Base-by-base conservation (phyloP, 2,888 invertebrate species). In the Cerastoderma edule region DNA sequence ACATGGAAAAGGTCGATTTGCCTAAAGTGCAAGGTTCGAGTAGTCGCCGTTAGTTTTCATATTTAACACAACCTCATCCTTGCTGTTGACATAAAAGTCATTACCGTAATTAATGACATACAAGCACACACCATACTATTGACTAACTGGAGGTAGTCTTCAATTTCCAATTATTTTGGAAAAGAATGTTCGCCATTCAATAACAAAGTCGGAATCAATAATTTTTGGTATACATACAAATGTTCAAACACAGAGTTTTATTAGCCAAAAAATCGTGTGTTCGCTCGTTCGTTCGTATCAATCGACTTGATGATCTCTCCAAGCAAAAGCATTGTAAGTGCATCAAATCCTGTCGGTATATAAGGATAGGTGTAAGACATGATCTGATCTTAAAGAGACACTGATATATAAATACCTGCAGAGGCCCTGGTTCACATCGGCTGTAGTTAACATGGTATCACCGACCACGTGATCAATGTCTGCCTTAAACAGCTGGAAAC, bases 401-500 rank as follows among this genome's bases (percentile, higher is more conserved):
- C 10, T 16, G 22, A n/a, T 6, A 50, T n/a, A 16, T 50, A 8
- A 16, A 50, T 56, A 56, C 56, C 56, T 32, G 27, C 56, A 56
- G n/a, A 56, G 28, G 3, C 56, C 56, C 8, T n/a, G 56, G 2
- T 56, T 32, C 30, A 30, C 27, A 16, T 27, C 56, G 30, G 19
- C 32, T 1, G 32, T 56, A 5, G 56, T 56, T n/a, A 56, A 32
- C 3, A n/a, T 56, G 1, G 56, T 6, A 19, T 56, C 56, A n/a
- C 32, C 56, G 19, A n/a, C 22, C 19, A 56, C 5, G 5, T 27
- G 27, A 27, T 32, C 27, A 30, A 56, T 56, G 56, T 56, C 56
- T 3, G 56, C 30, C 32, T 56, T n/a, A n/a, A 56, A 56, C 2
- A 56, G 16, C 56, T 32, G 32, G 56, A 56, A 56, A 56, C 56